Conservation (phyloP, 2,113 vertebrate species). For the Mobula hypostoma region DNA sequence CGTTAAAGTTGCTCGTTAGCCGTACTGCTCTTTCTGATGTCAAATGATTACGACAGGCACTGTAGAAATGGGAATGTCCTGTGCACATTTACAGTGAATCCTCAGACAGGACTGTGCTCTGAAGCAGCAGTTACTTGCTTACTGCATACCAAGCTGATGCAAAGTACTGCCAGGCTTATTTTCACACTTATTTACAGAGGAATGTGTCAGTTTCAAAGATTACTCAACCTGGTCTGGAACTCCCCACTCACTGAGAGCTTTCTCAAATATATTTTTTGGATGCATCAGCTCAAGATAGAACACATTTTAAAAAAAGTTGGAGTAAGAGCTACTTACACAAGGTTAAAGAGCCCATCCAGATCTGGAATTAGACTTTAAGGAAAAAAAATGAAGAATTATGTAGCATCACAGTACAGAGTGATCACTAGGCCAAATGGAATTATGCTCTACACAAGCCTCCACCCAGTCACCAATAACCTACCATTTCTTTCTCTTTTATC, state of each 20-base stretch:
- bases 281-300: neutral
- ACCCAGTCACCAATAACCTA: too few relatives aligned
- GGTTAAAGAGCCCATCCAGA: conserved; percentile 85
- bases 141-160: neutral
- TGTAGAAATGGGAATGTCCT: neutral
- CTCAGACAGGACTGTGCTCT: neutral
- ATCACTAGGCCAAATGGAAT: too few relatives aligned
- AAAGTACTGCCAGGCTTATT: too few relatives aligned
- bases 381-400: neutral
- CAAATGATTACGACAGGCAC: neutral
- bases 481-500: too few relatives aligned
- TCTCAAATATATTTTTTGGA: neutral
- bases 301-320: neutral
- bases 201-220: neutral
- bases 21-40: too few relatives aligned
- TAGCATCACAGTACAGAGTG: neutral
- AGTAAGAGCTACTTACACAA: conserved; percentile 70
- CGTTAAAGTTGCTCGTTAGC: too few relatives aligned
- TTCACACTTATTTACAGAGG: neutral
- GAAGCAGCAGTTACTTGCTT: neutral
- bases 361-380: conserved; percentile 56
- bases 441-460: too few relatives aligned
- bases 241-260: neutral
- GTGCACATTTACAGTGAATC: neutral
- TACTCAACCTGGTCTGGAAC: neutral